phyloP scores from a whole-genome alignment of 2,888 invertebrate species.

The Lycophotia porphyrea region DNA sequence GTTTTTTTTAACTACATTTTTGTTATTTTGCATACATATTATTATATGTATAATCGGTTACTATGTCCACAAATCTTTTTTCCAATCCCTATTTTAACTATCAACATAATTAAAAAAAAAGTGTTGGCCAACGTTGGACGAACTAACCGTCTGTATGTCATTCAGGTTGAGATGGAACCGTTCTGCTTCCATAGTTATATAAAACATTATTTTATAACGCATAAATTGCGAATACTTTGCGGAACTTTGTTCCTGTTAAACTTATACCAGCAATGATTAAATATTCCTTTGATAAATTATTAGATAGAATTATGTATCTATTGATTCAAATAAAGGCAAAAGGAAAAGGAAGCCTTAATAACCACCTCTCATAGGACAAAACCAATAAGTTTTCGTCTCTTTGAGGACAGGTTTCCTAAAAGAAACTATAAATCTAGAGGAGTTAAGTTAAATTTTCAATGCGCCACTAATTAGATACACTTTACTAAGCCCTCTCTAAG shows the following conservation, averaged over 20 bases:
- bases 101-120: neutral
- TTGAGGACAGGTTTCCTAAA: neutral
- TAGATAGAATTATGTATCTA: slow-evolving; percentile 20
- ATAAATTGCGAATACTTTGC: slow-evolving; percentile 69
- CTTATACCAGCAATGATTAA: slow-evolving; percentile 44
- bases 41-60: too few species aligned
- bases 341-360: neutral
- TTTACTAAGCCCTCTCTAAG: neutral
- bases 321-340: slow-evolving; percentile 10
- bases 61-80: neutral
- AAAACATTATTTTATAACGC: slow-evolving; percentile 72
- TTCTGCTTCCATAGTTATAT: slow-evolving; percentile 68
- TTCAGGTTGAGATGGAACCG: slow-evolving; percentile 63
- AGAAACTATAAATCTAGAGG: neutral
- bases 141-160: slow-evolving; percentile 53
- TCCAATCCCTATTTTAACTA: neutral
- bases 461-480: neutral
- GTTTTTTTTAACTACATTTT: neutral
- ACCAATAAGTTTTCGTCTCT: neutral
- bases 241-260: slow-evolving; percentile 52
- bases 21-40: neutral
- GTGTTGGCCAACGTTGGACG: neutral
- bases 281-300: slow-evolving; percentile 48
- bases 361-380: neutral
- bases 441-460: neutral